Evolutionary conservation across 2,888 invertebrate genomes (phyloP), one percentile per base, ranked within the genome.

Genomic region (Myopa tessellatipennis): DNA sequence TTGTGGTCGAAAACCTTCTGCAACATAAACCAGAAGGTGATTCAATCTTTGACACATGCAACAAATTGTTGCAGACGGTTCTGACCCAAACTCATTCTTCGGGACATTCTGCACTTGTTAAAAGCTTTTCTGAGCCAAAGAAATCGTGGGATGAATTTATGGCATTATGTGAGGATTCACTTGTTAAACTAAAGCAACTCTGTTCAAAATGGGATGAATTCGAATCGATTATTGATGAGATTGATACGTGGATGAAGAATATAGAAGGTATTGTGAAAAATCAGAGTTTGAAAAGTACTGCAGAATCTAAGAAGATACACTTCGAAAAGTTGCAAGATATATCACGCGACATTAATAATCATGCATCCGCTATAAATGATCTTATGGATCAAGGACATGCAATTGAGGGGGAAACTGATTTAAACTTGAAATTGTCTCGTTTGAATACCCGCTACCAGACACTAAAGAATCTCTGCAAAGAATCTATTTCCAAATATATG

Each of bases 251-350:
- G 98, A 91, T 96, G 72, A 96, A 95, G 86, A 91, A 93, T 73
- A 95, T 95, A 85, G 98, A 98, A 89, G 92, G 92, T 71, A 93
- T 94, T 86, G 92, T 97, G 0, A 95, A 97, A 88, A 96, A 97
- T 87, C 96, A 96, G 88, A 95, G 95, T 82, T 91, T 97, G 3
- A 96, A 95, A 88, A 96, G 94, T 85, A 95, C 94, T 4, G 92
- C 95, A 52, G 95, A 95, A 82, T 92, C 95, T 3, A 98, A 98
- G 89, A 91, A 92, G 80, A 91, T 91, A 10, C 95, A 97, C 88
- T 90, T 96, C 74, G 92, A 94, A 76, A 95, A 95, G 87, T 90
- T 98, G 0, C 93, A 93, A 82, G 90, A 91, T 68, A 90, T 95
- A 77, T 93, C 95, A 84, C 91, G 91, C 78, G 95, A 95, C 84